These are phyloP conservation scores for Tenualosa ilisha DNA, from an alignment of 2,797 vertebrate species.

Conservation along the genomic window DNA sequence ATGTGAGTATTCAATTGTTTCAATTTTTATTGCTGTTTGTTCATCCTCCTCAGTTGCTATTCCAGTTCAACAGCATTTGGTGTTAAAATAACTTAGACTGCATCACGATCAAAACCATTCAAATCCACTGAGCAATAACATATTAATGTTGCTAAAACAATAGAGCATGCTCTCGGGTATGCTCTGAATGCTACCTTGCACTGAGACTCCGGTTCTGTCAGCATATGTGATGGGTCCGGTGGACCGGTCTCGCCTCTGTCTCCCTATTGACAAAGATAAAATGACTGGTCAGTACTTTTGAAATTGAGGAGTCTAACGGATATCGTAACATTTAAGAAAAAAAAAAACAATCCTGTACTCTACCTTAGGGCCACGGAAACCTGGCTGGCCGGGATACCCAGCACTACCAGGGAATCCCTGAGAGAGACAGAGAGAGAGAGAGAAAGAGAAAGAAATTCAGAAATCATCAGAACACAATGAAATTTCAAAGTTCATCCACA, in stretches of 20 bases:
- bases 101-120: no score
- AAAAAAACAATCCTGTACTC: conserved; percentile 23
- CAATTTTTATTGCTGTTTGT: no score
- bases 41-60: no score
- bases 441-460: no score
- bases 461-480: no score
- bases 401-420: conserved; percentile 79
- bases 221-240: conserved; percentile 74
- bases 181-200: conserved; percentile 57
- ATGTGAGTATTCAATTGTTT: no score
- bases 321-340: background rate
- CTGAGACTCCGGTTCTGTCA: conserved; percentile 36
- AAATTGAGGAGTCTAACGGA: background rate
- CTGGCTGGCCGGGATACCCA: conserved; percentile 76
- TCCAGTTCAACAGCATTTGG: no score
- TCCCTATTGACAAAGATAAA: conserved; percentile 74
- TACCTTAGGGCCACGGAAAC: conserved; percentile 85
- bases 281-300: background rate
- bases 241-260: conserved; percentile 80
- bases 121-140: no score
- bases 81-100: no score
- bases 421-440: conserved; percentile 44
- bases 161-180: background rate
- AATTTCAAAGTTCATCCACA: no score
- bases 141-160: no score